Percentiles rank a stretch among this genome's conserved stretches.
Evolutionary conservation across 2,797 vertebrate species (phyloP).

Genomic region (Antennarius maculatus): DNA sequence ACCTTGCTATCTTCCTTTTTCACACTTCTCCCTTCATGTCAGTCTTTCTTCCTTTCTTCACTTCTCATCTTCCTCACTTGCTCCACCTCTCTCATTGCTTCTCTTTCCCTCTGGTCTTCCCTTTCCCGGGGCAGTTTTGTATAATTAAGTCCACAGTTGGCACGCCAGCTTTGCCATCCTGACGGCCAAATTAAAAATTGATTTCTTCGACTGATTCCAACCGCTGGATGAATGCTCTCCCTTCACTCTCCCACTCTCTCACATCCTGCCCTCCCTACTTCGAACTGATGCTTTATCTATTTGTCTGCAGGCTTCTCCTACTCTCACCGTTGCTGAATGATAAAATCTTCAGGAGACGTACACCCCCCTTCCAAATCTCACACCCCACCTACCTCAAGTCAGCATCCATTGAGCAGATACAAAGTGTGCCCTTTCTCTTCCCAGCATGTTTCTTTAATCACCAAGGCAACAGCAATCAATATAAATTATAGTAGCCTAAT

Average conservation of each 20-base stretch:
- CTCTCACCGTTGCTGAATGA: constrained; percentile 40
- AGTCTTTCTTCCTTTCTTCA: constrained; percentile 5
- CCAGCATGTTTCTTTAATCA: background rate
- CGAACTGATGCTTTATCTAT: constrained; percentile 39
- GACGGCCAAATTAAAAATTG: constrained; percentile 84
- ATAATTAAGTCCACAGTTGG: constrained; percentile 76
- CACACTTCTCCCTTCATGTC: constrained; percentile 50
- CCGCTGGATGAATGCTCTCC: constrained; percentile 58
- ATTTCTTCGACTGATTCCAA: constrained; percentile 77
- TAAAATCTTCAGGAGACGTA: constrained; percentile 33
- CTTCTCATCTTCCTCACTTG: constrained; percentile 33
- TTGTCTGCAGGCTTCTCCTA: constrained; percentile 29
- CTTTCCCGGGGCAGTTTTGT: constrained; percentile 69
- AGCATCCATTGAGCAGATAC: constrained; percentile 18
- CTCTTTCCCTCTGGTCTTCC: constrained; percentile 39
- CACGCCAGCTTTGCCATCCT: constrained; percentile 68
- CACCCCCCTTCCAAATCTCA: background rate
- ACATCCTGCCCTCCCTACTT: constrained; percentile 42
- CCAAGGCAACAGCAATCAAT: constrained; percentile 1
- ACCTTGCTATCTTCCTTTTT: constrained; percentile 71
- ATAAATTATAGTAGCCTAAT: background rate
- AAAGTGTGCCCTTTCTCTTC: constrained; percentile 8
- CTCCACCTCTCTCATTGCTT: constrained; percentile 37
- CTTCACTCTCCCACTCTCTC: constrained; percentile 30
- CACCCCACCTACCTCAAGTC: constrained; percentile 5